Conservation (phyloP, 2,797 vertebrate genomes). For the Lophotriccus pileatus region DNA sequence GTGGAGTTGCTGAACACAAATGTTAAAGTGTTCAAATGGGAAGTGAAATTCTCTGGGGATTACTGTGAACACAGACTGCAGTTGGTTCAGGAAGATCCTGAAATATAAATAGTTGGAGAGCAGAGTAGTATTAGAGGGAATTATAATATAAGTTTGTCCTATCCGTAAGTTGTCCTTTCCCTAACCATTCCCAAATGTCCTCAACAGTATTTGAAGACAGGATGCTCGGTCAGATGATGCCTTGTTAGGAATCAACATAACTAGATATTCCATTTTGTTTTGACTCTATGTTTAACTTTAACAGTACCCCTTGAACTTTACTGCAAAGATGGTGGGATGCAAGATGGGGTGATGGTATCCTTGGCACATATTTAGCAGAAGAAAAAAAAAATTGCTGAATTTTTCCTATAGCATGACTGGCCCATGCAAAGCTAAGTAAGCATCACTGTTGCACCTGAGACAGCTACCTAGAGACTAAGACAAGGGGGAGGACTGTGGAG, state of each 20-base stretch:
- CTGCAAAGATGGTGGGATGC: not conserved
- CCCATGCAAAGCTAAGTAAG: not conserved
- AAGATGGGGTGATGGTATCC: not conserved
- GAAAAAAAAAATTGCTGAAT: not conserved
- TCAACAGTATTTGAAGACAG: not conserved
- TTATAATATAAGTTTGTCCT: not conserved
- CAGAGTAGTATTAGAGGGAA: not conserved
- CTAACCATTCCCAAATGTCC: not conserved
- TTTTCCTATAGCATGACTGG: not conserved
- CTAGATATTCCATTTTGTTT: not conserved
- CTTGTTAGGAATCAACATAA: not conserved
- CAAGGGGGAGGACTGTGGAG: not conserved
- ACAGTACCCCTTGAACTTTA: not conserved
- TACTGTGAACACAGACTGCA: not conserved
- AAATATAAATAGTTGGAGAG: not conserved
- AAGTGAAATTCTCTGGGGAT: not conserved
- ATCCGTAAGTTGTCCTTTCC: no score
- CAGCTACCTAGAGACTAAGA: not conserved
- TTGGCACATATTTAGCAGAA: not conserved
- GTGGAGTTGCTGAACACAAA: not conserved
- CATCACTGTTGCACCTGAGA: not conserved
- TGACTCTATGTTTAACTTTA: not conserved
- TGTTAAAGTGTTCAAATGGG: not conserved
- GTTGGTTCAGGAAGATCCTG: not conserved
- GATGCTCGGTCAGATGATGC: not conserved